Percentiles rank a stretch among this genome's conserved stretches.
Conservation (phyloP, 1,140 invertebrate genomes). For the Meloidogyne floridensis region DNA sequence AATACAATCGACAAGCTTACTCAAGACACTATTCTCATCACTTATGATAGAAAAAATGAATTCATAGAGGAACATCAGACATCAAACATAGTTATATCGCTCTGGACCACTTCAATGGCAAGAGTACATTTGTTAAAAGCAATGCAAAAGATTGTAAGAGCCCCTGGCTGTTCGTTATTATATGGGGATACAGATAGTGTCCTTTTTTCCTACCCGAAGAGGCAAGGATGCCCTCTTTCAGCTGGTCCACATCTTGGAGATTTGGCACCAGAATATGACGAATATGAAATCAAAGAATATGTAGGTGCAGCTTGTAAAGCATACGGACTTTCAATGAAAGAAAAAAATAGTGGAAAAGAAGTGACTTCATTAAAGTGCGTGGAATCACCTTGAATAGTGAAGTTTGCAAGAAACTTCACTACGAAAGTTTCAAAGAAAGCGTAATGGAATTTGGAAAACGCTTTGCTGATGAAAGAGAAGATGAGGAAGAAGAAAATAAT, state of each 20-base stretch:
- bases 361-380: not conserved
- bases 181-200: constrained; percentile 20
- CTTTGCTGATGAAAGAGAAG: not conserved
- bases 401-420: not conserved
- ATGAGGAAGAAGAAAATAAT: not conserved
- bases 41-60: not conserved
- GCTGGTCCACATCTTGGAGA: constrained; percentile 17
- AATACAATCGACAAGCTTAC: not conserved
- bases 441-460: not conserved
- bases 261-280: no score
- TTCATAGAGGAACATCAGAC: constrained; percentile 4
- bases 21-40: not conserved
- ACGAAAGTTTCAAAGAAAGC: constrained; percentile 1
- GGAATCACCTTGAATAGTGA: constrained; percentile 10
- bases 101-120: constrained; percentile 1
- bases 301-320: no score
- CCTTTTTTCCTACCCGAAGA: not conserved
- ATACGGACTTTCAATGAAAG: no score
- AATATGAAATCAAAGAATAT: no score
- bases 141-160: not conserved
- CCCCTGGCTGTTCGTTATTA: not conserved
- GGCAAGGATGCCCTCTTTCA: not conserved
- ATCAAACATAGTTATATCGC: constrained; percentile 10
- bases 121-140: not conserved
- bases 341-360: not conserved